Conservation (phyloP, 2,888 invertebrate genomes). For the Drosophila conformis region DNA sequence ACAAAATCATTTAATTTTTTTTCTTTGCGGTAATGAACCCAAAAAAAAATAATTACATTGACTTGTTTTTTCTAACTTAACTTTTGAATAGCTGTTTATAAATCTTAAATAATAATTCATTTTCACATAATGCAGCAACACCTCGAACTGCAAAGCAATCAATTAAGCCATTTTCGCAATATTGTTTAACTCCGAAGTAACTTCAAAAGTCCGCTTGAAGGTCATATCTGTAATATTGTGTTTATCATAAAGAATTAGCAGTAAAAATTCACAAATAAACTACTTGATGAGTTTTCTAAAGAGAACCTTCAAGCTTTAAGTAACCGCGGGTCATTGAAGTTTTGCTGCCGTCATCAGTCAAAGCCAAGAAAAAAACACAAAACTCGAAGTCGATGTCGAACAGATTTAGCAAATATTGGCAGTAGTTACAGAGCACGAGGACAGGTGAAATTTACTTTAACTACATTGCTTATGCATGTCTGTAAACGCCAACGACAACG, state of each 20-base stretch:
- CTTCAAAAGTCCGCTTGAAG: constrained; percentile 36
- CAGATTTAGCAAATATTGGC: constrained; percentile 51
- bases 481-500: constrained; percentile 59
- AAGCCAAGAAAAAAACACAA: constrained; percentile 25
- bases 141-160: neutral
- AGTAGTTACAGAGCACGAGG: constrained; percentile 19
- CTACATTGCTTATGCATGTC: constrained; percentile 64
- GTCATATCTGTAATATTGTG: constrained; percentile 35
- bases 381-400: constrained; percentile 23
- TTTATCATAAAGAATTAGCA: constrained; percentile 36
- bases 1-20: constrained; percentile 2
- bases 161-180: neutral
- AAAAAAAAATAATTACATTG: neutral
- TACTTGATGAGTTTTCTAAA: constrained; percentile 22
- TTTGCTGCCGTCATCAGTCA: constrained; percentile 21
- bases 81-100: neutral
- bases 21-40: constrained; percentile 19
- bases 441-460: constrained; percentile 56
- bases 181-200: neutral
- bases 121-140: neutral
- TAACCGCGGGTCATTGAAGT: constrained; percentile 42
- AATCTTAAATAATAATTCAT: neutral
- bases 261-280: constrained; percentile 30
- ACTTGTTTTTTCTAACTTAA: neutral
- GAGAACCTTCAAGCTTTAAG: constrained; percentile 39